Evolutionary conservation across 2,113 vertebrate species (phyloP), one percentile per base, ranked within the genome.

Genomic region (Typhlomys cinereus): DNA sequence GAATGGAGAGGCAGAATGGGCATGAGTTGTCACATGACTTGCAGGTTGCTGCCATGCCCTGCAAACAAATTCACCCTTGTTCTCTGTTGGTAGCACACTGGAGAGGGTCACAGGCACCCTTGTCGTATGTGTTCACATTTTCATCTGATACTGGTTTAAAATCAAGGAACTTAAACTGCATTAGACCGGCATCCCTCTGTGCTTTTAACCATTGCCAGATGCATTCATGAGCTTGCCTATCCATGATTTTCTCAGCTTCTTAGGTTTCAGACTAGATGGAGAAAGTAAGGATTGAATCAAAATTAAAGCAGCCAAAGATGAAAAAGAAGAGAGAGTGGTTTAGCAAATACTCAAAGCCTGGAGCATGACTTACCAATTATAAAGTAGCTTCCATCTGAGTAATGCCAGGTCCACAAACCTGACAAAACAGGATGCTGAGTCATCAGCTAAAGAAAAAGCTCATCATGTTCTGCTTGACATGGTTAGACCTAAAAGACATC

Each of bases 381-480:
- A 83, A 90, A 90, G 80, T 87, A 80, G 25, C 41, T 87, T 85
- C 48, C 75, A 41, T 76, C 83, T 88, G 80, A 92, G 90, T 88
- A 54, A 75, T 80, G 17, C 86, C 80, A 67, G 5, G 27, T 67
- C 73, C 44, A 69, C 36, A 50, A 75, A 39, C 82, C 50, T 84
- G 20, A 76, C 31, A 92, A n/a, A 85, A 61, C 39, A 69, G 87
- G 39, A 73, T 80, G 57, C 8, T 39, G 34, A 90, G 48, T 89
- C 57, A 73, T 36, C n/a, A 88, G 48, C 14, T 29, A 67, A 86
- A 94, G 86, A 70, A 52, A 52, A 94, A 94, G 34, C 29, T 78
- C 39, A 46, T 73, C 52, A 15, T 44, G 25, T 25, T 48, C 18
- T 50, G 6, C 21, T 62, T 64, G 59, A 80, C 46, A 80, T 62